These are phyloP conservation scores for Acanthurus lineatus DNA, from an alignment of 2,797 vertebrate species.

Conservation along the genomic window DNA sequence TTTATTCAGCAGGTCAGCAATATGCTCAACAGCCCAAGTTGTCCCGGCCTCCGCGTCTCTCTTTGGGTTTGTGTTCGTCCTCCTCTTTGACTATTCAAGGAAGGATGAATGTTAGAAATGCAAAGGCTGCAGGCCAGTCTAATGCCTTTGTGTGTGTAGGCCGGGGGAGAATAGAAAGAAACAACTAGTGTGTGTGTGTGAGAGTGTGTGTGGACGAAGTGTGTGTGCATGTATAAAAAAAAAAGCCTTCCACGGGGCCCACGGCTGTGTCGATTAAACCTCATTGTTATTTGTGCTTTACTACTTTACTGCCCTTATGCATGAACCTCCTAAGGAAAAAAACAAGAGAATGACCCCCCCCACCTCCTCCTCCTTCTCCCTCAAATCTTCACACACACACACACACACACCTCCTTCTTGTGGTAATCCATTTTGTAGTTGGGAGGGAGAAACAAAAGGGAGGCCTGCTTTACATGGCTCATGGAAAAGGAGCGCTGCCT, in stretches of 20 bases:
- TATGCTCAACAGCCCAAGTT: constrained; percentile 29
- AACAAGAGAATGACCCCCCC: constrained; percentile 77
- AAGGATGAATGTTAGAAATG: constrained; percentile 72
- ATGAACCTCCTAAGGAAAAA: constrained; percentile 86
- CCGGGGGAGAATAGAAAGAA: constrained; percentile 60
- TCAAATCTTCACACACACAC: background rate
- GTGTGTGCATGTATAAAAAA: constrained; percentile 31
- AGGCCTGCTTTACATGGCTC: constrained; percentile 94
- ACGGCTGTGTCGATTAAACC: constrained; percentile 77
- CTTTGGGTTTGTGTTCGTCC: constrained; percentile 32
- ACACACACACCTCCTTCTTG: constrained; percentile 61
- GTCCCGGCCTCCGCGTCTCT: constrained; percentile 21
- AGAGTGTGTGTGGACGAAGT: constrained; percentile 9
- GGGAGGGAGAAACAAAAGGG: constrained; percentile 94
- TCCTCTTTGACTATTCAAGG: constrained; percentile 61
- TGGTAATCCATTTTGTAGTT: constrained; percentile 98
- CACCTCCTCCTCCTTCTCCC: constrained; percentile 4
- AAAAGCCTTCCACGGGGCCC: constrained; percentile 30
- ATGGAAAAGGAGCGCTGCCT: constrained; percentile 92
- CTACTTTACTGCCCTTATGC: constrained; percentile 85
- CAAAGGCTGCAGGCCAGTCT: constrained; percentile 57
- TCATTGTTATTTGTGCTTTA: constrained; percentile 91
- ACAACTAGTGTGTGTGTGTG: constrained; percentile 33
- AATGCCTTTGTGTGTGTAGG: constrained; percentile 66
- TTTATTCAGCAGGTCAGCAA: constrained; percentile 54